Percentiles rank a stretch among this genome's conserved stretches.
Conservation (phyloP, 2,888 invertebrate species). For the Drosophila pseudotakahashii region DNA sequence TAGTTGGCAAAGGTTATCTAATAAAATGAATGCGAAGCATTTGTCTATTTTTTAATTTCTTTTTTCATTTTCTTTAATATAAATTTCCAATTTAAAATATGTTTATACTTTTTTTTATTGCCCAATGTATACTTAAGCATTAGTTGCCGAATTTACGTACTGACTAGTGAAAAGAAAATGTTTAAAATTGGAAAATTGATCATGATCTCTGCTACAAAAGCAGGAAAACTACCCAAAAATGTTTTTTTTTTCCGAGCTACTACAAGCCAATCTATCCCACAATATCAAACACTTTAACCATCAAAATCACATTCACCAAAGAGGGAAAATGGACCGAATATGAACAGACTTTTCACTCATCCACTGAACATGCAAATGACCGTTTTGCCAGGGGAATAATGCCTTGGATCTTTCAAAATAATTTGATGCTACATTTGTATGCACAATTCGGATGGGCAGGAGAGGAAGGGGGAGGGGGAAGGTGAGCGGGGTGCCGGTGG, state of each 20-base stretch:
- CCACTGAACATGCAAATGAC: constrained; percentile 47
- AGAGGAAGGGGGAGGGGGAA: constrained; percentile 2
- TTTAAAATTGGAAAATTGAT: background rate
- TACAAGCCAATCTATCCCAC: constrained; percentile 16
- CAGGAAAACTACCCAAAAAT: background rate
- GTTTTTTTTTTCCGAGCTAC: background rate
- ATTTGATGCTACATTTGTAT: constrained; percentile 66
- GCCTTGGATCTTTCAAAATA: constrained; percentile 49
- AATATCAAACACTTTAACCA: constrained; percentile 49
- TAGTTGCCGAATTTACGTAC: too few species aligned
- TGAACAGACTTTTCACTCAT: constrained; percentile 41
- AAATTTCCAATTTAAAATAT: too few species aligned
- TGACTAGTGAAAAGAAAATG: too few species aligned
- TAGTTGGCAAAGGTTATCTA: background rate
- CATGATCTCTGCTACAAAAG: too few species aligned
- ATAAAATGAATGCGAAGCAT: too few species aligned
- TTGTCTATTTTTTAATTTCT: too few species aligned
- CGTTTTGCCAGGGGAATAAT: constrained; percentile 31
- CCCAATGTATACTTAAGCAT: too few species aligned
- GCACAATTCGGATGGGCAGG: constrained; percentile 29
- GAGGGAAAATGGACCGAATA: constrained; percentile 24
- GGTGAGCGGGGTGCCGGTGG: constrained; percentile 7
- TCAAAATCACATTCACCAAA: constrained; percentile 38
- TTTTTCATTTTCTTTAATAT: too few species aligned
- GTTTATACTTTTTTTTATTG: too few species aligned